phyloP scores from a whole-genome alignment of 2,797 vertebrate species.

The Simalia tracyae region DNA sequence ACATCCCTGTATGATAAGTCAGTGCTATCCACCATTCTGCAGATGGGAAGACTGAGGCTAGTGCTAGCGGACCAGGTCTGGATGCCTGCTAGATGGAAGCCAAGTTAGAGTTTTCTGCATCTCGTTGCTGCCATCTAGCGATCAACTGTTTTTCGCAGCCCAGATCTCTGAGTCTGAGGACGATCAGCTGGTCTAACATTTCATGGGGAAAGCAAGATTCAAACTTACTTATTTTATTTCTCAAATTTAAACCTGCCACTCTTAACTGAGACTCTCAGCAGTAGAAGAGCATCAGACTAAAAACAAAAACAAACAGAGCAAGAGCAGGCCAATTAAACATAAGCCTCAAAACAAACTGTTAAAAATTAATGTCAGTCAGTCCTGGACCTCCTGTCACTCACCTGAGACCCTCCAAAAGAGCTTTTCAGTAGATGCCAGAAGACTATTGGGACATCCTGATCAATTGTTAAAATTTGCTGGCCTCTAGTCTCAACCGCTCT shows the following conservation, averaged over 20 bases:
- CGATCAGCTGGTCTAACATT: not conserved
- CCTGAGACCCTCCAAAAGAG: not conserved
- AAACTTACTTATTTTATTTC: not conserved
- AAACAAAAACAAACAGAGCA: not conserved
- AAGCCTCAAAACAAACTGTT: not conserved
- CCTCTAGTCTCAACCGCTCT: not conserved
- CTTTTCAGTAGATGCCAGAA: not conserved
- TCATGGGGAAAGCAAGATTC: not conserved
- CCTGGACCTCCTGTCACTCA: not conserved
- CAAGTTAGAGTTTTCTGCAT: not conserved
- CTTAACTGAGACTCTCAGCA: not conserved
- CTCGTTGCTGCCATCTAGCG: not conserved
- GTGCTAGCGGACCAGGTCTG: not conserved
- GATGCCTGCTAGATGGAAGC: not conserved
- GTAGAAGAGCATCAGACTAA: not conserved
- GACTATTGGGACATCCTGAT: not conserved
- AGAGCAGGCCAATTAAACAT: not conserved
- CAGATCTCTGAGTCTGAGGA: not conserved
- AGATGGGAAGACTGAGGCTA: not conserved
- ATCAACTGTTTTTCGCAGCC: not conserved
- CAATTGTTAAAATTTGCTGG: not conserved
- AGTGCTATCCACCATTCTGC: not conserved
- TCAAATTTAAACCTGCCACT: not conserved
- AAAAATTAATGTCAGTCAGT: not conserved
- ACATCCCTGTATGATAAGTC: not conserved